A percentile compares a stretch with the other conserved stretches of the same genome.
Evolutionary conservation across 2,888 invertebrate genomes (phyloP).

Genomic region (Drosophila pseudotakahashii): DNA sequence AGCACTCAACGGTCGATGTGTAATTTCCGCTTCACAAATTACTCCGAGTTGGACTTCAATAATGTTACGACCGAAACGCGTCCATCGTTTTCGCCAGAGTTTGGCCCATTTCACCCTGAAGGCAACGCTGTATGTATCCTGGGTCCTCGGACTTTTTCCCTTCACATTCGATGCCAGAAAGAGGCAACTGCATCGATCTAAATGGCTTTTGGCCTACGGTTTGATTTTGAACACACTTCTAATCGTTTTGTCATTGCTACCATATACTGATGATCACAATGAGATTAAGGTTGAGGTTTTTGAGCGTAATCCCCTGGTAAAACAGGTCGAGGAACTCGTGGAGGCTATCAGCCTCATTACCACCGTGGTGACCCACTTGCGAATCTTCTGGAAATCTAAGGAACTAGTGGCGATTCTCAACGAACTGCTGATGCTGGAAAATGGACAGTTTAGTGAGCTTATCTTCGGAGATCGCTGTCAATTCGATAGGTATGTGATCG

Average conservation of each 20-base stretch:
- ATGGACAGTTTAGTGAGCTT: neutral
- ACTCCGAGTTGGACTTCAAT: slow-evolving; percentile 4
- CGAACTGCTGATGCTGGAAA: slow-evolving; percentile 18
- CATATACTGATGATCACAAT: neutral
- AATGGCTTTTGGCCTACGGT: slow-evolving; percentile 29
- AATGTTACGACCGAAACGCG: slow-evolving; percentile 5
- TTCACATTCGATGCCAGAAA: slow-evolving; percentile 11
- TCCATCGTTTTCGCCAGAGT: neutral
- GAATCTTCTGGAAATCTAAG: slow-evolving; percentile 4
- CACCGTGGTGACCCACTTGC: slow-evolving; percentile 3
- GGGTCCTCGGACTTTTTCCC: slow-evolving; percentile 12
- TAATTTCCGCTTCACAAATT: neutral
- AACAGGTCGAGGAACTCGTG: neutral
- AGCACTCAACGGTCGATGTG: neutral
- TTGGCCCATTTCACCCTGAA: slow-evolving; percentile 5
- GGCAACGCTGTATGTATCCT: slow-evolving; percentile 6
- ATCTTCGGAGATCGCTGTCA: slow-evolving; percentile 1
- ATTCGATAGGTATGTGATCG: slow-evolving; percentile 19
- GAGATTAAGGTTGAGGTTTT: neutral
- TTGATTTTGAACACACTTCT: slow-evolving; percentile 11
- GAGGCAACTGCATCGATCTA: slow-evolving; percentile 5
- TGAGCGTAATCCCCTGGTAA: slow-evolving; percentile 19
- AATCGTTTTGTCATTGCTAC: neutral
- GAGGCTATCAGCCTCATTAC: neutral
- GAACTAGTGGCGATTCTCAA: slow-evolving; percentile 14